Evolutionary conservation across 2,113 vertebrate species (phyloP).

Genomic region (Paracanthobrama guichenoti): DNA sequence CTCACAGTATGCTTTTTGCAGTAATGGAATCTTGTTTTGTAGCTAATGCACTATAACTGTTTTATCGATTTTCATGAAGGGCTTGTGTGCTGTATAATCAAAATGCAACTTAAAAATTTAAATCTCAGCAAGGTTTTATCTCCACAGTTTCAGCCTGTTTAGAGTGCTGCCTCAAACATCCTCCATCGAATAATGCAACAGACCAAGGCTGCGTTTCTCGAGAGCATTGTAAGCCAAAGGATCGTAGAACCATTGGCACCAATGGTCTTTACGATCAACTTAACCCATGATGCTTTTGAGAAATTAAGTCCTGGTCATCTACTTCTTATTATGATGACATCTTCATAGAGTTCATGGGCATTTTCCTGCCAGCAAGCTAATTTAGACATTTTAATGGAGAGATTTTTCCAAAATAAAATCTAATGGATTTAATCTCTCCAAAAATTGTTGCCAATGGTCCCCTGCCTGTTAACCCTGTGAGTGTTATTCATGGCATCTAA

Average conservation of each 20-base stretch:
- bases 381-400: neutral
- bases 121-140: slow-evolving; percentile 28
- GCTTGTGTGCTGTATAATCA: slow-evolving; percentile 21
- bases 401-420: neutral
- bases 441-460: neutral
- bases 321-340: neutral
- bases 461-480: neutral
- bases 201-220: neutral
- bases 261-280: too few relatives aligned
- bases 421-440: neutral
- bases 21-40: neutral
- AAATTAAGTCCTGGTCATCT: neutral
- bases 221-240: too few relatives aligned
- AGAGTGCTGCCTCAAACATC: neutral
- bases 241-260: too few relatives aligned
- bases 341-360: neutral
- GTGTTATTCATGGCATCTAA: neutral
- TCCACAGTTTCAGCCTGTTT: neutral
- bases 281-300: too few relatives aligned
- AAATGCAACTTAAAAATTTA: slow-evolving; percentile 1
- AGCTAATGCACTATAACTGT: slow-evolving; percentile 8
- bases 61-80: slow-evolving; percentile 28
- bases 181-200: neutral
- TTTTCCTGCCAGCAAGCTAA: neutral
- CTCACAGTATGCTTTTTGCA: slow-evolving; percentile 13